Percentiles rank a stretch among this genome's conserved stretches.
phyloP scores from a whole-genome alignment of 2,113 vertebrate genomes.

The Oryzias curvinotus region DNA sequence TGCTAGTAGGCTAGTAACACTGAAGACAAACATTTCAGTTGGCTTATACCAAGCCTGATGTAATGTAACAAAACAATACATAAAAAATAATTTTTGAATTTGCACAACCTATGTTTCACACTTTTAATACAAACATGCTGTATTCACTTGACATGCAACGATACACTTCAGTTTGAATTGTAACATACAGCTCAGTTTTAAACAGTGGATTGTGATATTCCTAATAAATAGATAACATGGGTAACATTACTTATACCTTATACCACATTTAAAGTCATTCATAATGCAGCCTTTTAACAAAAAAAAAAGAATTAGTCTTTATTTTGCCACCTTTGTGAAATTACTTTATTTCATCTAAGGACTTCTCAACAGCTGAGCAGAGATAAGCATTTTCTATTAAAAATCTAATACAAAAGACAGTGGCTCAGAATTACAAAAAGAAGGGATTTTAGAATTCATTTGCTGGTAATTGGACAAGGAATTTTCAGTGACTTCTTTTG shows the following conservation, averaged over 20 bases:
- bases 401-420: constrained; percentile 59
- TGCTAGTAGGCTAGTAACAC: too few species aligned
- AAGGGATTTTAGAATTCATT: constrained; percentile 66
- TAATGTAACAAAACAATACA: too few species aligned
- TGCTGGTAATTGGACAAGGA: constrained; percentile 62
- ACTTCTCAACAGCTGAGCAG: constrained; percentile 69
- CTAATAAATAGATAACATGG: too few species aligned
- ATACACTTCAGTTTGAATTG: too few species aligned
- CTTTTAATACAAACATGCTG: too few species aligned
- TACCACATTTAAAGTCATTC: constrained; percentile 52
- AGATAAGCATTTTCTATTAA: constrained; percentile 76
- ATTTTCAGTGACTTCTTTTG: constrained; percentile 40
- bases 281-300: constrained; percentile 70
- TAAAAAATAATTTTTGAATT: too few species aligned
- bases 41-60: too few species aligned
- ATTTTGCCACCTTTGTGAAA: constrained; percentile 70
- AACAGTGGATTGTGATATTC: too few species aligned
- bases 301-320: constrained; percentile 77
- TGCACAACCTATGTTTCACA: too few species aligned
- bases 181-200: too few species aligned
- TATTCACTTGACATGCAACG: too few species aligned
- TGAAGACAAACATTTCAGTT: too few species aligned
- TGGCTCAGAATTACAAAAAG: constrained; percentile 60
- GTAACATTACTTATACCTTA: neutral
- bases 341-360: constrained; percentile 70